Conservation (phyloP, 1,140 invertebrate genomes). For the Pogonomyrmex californicus region DNA sequence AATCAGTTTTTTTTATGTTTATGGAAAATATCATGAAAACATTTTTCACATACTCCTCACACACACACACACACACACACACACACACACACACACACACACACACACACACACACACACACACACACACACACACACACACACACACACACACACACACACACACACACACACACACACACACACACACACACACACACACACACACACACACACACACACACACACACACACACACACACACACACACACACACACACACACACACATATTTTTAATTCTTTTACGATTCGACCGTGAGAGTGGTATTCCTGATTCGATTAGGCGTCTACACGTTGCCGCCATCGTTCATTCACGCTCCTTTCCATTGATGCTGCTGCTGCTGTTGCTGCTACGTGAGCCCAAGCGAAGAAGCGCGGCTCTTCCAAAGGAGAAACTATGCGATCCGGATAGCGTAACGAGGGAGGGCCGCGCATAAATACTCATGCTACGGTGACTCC, state of each 20-base stretch:
- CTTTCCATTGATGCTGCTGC: conserved; percentile 83
- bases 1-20: conserved; percentile 5
- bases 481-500: conserved; percentile 42
- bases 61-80: too few species aligned
- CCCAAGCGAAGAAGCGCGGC: conserved; percentile 65
- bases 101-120: too few species aligned
- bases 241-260: too few species aligned
- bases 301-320: conserved; percentile 83
- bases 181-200: too few species aligned
- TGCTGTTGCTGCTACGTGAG: conserved; percentile 65
- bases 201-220: too few species aligned
- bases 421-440: conserved; percentile 82
- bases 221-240: too few species aligned
- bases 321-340: background rate
- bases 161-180: too few species aligned
- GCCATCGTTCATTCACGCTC: conserved; percentile 83
- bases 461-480: conserved; percentile 80
- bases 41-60: conserved; percentile 31
- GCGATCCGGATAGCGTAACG: conserved; percentile 84
- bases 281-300: conserved; percentile 75
- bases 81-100: too few species aligned
- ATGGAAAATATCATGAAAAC: background rate
- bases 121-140: too few species aligned
- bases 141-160: too few species aligned
- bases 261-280: background rate